Percentiles rank a stretch among this genome's conserved stretches.
Evolutionary conservation across 1,140 invertebrate genomes (phyloP).

Genomic region (Pseudoatta argentina): DNA sequence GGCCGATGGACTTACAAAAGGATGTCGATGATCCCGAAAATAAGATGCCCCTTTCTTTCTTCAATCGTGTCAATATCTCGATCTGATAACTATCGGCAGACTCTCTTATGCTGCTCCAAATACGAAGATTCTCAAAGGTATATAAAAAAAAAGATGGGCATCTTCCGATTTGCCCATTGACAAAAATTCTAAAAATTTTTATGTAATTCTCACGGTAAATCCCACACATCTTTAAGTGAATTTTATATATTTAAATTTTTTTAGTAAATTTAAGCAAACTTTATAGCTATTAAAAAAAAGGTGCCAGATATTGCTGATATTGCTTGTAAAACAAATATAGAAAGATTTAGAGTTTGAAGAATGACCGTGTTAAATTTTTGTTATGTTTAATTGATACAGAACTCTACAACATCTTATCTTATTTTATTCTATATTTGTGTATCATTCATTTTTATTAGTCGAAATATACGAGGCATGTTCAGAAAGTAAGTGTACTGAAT

Average conservation of each 20-base stretch:
- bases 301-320: background rate
- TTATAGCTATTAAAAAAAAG: background rate
- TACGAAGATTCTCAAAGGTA: background rate
- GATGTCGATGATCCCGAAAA: slow-evolving; percentile 30
- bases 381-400: background rate
- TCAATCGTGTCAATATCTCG: slow-evolving; percentile 11
- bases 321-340: background rate
- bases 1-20: slow-evolving; percentile 35
- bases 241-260: background rate
- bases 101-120: background rate
- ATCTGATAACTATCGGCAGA: slow-evolving; percentile 23
- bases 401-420: background rate
- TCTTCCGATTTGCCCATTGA: background rate
- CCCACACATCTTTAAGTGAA: background rate
- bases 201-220: background rate
- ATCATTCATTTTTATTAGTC: background rate
- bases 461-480: too few relatives aligned
- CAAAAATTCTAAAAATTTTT: background rate
- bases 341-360: background rate
- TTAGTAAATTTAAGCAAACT: background rate
- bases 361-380: background rate
- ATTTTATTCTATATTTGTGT: background rate
- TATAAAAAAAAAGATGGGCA: background rate
- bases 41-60: slow-evolving; percentile 29
- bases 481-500: too few relatives aligned